These are phyloP conservation scores for Amorpha juglandis DNA, from an alignment of 2,888 invertebrate species.

Conservation along the genomic window DNA sequence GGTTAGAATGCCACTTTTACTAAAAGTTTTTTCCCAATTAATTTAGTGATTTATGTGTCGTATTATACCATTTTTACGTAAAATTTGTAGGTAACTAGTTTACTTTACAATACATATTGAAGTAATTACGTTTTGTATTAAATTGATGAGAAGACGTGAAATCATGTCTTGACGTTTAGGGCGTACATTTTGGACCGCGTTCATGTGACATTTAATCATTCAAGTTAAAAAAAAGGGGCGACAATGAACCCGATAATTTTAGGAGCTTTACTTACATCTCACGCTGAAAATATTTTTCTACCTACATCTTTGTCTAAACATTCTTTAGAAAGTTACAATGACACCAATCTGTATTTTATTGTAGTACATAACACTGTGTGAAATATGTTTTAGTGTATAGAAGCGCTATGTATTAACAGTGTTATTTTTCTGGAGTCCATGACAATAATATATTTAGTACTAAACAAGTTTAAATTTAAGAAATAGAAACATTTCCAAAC, in stretches of 20 bases:
- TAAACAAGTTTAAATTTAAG: too few species aligned
- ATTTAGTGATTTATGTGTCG: neutral
- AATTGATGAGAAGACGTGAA: neutral
- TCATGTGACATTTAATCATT: slow-evolving; percentile 20
- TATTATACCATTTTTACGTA: neutral
- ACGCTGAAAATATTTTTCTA: neutral
- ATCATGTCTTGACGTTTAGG: slow-evolving; percentile 33
- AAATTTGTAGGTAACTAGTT: neutral
- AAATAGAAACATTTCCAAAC: too few species aligned
- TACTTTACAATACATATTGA: neutral
- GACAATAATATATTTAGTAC: too few species aligned
- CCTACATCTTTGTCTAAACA: too few species aligned
- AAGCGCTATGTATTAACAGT: too few species aligned
- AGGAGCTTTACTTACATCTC: too few species aligned
- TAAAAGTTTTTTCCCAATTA: slow-evolving; percentile 22
- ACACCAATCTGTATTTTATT: neutral
- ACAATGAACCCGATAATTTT: neutral
- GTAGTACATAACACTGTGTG: too few species aligned
- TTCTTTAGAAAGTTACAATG: neutral
- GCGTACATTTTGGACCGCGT: slow-evolving; percentile 31
- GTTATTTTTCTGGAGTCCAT: too few species aligned
- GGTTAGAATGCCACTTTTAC: slow-evolving; percentile 75
- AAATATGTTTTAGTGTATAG: too few species aligned
- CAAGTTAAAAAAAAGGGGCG: neutral
- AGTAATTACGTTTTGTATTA: neutral